phyloP scores from a whole-genome alignment of 2,113 vertebrate genomes.

The Caranx ignobilis region DNA sequence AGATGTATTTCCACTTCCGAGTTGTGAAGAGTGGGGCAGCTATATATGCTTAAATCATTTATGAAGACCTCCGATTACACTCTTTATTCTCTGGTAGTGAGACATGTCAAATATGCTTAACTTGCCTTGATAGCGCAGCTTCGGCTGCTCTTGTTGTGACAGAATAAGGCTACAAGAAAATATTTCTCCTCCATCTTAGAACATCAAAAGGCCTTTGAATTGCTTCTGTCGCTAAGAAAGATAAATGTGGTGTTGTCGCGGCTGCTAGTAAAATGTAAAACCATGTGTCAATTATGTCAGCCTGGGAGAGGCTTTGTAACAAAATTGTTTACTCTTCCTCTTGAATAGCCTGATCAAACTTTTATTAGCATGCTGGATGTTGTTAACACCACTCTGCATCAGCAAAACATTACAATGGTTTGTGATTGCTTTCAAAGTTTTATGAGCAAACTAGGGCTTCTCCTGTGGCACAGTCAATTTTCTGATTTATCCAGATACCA shows the following conservation, averaged over 20 bases:
- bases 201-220: constrained; percentile 82
- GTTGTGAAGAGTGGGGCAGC: constrained; percentile 6
- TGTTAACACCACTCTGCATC: constrained; percentile 52
- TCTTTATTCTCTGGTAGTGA: constrained; percentile 65
- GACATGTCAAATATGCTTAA: constrained; percentile 78
- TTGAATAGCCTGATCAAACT: constrained; percentile 72
- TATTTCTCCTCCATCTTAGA: constrained; percentile 70
- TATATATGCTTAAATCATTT: constrained; percentile 55
- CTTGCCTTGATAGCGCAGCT: constrained; percentile 71
- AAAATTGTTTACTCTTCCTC: constrained; percentile 76
- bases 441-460: constrained; percentile 39
- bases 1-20: constrained; percentile 25
- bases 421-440: constrained; percentile 46
- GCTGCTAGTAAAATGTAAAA: constrained; percentile 74
- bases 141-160: constrained; percentile 76
- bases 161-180: constrained; percentile 81
- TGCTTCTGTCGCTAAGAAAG: constrained; percentile 72
- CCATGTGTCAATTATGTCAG: constrained; percentile 72
- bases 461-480: constrained; percentile 22
- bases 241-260: constrained; percentile 74
- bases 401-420: constrained; percentile 55
- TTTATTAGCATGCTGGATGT: constrained; percentile 62
- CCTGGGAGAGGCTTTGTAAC: constrained; percentile 62
- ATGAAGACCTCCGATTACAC: constrained; percentile 65
- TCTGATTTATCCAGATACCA: constrained; percentile 22